Conservation (phyloP, 2,888 invertebrate species). For the Daptonema setosum region DNA sequence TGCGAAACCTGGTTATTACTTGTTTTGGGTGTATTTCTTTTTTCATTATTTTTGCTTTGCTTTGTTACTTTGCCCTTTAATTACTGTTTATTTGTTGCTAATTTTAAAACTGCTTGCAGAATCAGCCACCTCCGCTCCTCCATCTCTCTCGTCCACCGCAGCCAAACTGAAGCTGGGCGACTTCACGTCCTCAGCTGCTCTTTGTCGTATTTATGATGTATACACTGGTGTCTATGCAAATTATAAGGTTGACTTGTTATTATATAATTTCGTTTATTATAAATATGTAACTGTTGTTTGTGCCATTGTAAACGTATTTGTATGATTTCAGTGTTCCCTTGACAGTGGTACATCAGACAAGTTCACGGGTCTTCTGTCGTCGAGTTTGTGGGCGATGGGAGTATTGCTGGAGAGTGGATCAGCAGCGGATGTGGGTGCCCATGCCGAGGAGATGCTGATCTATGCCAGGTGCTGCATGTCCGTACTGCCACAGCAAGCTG, state of each 20-base stretch:
- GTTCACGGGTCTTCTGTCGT: background rate
- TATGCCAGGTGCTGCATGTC: conserved; percentile 50
- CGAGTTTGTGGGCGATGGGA: background rate
- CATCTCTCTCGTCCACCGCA: background rate
- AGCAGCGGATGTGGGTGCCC: conserved; percentile 42
- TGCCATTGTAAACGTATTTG: too few relatives aligned
- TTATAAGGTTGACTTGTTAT: conserved; percentile 62
- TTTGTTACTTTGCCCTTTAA: too few relatives aligned
- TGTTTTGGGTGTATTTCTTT: too few relatives aligned
- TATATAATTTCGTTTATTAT: too few relatives aligned
- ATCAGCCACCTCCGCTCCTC: too few relatives aligned
- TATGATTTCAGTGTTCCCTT: too few relatives aligned
- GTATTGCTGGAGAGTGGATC: conserved; percentile 5
- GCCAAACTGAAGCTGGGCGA: conserved; percentile 14
- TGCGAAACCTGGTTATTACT: too few relatives aligned
- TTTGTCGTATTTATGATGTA: conserved; percentile 59
- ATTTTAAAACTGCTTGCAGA: too few relatives aligned
- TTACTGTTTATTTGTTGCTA: too few relatives aligned
- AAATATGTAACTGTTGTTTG: too few relatives aligned
- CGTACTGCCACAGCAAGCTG: conserved; percentile 45
- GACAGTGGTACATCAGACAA: too few relatives aligned
- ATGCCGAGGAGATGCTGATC: conserved; percentile 55
- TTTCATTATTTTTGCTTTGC: too few relatives aligned
- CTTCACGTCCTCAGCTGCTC: conserved; percentile 45
- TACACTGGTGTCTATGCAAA: conserved; percentile 60